Evolutionary conservation across 30 jellyfish, hydroid and myxozoan species (phyloP).

Genomic region (Aurelia coerulea): DNA sequence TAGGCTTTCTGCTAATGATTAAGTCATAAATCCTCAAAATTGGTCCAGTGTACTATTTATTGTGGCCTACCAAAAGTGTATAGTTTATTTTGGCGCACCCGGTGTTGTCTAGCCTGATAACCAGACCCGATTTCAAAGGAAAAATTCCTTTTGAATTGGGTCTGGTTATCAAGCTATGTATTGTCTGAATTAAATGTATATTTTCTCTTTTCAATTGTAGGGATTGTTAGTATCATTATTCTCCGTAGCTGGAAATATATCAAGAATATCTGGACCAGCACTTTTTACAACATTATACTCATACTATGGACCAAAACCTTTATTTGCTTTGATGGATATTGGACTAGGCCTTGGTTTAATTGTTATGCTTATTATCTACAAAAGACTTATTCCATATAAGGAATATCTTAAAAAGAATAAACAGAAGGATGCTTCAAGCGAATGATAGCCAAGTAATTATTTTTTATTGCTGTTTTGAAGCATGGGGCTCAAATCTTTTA

Average conservation of each 20-base stretch:
- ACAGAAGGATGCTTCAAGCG: not conserved
- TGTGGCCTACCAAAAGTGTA: no score
- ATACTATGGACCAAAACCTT: constrained; percentile 56
- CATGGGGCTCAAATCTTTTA: no score
- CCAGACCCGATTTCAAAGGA: no score
- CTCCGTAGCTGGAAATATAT: constrained; percentile 46
- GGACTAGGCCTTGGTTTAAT: constrained; percentile 30
- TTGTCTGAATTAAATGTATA: no score
- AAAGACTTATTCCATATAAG: constrained; percentile 41
- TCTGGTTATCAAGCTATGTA: no score
- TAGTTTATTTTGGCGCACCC: no score
- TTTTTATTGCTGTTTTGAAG: no score
- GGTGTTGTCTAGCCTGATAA: no score
- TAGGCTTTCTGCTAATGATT: no score
- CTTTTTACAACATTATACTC: constrained; percentile 33
- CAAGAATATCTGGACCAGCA: constrained; percentile 67
- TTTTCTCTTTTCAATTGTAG: constrained; percentile 1
- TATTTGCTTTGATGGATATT: constrained; percentile 46
- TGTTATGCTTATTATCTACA: constrained; percentile 13
- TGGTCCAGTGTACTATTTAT: no score
- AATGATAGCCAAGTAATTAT: not conserved
- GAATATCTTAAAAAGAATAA: not conserved
- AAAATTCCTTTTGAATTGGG: no score
- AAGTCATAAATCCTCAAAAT: no score
- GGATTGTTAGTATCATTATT: constrained; percentile 47